phyloP scores from a whole-genome alignment of 1,140 invertebrate species.

The Orchesella cincta region DNA sequence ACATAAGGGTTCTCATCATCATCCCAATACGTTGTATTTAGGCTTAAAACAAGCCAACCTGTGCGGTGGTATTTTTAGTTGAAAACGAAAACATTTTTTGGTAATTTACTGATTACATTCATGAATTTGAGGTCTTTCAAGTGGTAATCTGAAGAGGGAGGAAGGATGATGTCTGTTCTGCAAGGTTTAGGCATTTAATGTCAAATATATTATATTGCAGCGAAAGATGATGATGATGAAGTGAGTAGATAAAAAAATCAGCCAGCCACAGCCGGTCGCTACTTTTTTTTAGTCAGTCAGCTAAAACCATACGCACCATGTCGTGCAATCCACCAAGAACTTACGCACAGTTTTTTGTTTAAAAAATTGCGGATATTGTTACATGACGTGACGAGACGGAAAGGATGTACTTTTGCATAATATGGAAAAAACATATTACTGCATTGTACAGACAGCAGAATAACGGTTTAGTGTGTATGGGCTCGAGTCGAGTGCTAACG shows the following conservation, averaged over 20 bases:
- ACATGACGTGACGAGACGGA: no score
- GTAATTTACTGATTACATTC: slow-evolving; percentile 13
- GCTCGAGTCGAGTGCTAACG: no score
- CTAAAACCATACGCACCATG: no score
- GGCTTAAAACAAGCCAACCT: neutral
- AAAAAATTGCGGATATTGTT: no score
- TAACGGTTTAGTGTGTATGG: no score
- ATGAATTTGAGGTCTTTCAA: neutral
- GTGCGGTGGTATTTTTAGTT: neutral
- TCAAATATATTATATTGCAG: neutral
- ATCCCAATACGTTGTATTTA: no score
- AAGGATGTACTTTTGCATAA: no score
- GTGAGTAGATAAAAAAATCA: neutral
- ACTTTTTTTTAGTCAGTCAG: neutral
- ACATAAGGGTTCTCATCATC: no score
- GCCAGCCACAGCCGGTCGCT: neutral
- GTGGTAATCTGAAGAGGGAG: neutral
- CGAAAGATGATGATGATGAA: neutral
- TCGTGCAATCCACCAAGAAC: no score
- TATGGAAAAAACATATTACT: no score
- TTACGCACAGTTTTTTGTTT: no score
- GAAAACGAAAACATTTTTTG: neutral
- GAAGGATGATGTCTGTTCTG: neutral
- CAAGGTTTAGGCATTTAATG: slow-evolving; percentile 2
- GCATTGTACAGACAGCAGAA: no score